Conservation (phyloP, 2,888 invertebrate species). For the Lypha dubia region DNA sequence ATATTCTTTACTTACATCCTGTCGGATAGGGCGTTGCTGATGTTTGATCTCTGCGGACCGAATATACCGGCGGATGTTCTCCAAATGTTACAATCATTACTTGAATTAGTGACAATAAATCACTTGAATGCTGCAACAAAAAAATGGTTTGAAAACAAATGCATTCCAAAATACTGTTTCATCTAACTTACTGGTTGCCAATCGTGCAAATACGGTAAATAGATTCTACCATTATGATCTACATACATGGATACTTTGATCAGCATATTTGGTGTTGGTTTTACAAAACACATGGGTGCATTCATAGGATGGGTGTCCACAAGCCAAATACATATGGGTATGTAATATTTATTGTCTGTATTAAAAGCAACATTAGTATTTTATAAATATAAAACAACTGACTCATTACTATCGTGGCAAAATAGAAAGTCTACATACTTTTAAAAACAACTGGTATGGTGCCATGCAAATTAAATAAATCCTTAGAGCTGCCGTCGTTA, state of each 20-base stretch:
- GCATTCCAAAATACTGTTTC: neutral
- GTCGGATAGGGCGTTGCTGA: slow-evolving; percentile 85
- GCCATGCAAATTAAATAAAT: slow-evolving; percentile 93
- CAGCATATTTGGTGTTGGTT: slow-evolving; percentile 96
- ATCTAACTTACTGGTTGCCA: slow-evolving; percentile 89
- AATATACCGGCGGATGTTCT: slow-evolving; percentile 96
- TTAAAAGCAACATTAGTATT: slow-evolving; percentile 29
- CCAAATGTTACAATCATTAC: slow-evolving; percentile 96
- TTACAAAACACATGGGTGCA: slow-evolving; percentile 97
- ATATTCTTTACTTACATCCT: slow-evolving; percentile 74
- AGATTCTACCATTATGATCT: slow-evolving; percentile 97
- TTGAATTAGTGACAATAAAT: slow-evolving; percentile 94
- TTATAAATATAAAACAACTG: neutral
- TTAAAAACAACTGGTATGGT: slow-evolving; percentile 96
- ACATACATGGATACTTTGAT: slow-evolving; percentile 97
- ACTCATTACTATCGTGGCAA: neutral
- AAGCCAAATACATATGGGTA: slow-evolving; percentile 97
- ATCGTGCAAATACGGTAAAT: slow-evolving; percentile 97
- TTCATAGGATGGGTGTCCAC: slow-evolving; percentile 98
- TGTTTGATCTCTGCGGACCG: slow-evolving; percentile 86
- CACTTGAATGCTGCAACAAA: slow-evolving; percentile 86
- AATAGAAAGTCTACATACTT: slow-evolving; percentile 84
- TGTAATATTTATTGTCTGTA: slow-evolving; percentile 92
- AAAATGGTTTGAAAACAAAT: neutral
- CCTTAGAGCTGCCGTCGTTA: slow-evolving; percentile 92